These are phyloP conservation scores for Arremon aurantiirostris DNA, from an alignment of 2,797 vertebrate species.

Conservation along the genomic window DNA sequence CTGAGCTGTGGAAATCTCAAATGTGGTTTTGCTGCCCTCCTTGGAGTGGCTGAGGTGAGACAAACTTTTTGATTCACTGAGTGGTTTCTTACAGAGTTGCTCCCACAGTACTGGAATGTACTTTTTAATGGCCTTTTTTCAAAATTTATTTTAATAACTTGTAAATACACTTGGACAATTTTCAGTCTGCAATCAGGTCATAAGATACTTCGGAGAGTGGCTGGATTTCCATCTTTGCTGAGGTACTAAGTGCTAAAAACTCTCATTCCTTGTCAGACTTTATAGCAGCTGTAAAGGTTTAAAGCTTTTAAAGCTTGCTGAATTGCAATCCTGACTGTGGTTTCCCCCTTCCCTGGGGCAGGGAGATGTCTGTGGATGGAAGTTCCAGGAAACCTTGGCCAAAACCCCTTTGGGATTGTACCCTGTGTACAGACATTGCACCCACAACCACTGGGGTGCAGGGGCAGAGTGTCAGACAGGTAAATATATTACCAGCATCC, in stretches of 20 bases:
- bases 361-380: not conserved
- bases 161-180: not conserved
- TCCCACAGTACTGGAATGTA: not conserved
- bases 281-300: not conserved
- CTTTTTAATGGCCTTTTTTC: not conserved
- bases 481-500: not conserved
- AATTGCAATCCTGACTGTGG: not conserved
- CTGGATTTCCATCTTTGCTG: not conserved
- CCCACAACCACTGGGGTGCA: not conserved
- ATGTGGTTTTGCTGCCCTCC: slow-evolving; percentile 2
- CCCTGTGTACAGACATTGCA: not conserved
- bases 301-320: not conserved
- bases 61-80: not conserved
- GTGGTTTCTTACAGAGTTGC: not conserved
- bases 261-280: not conserved
- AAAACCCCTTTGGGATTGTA: not conserved
- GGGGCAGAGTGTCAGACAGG: not conserved
- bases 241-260: not conserved
- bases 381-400: not conserved
- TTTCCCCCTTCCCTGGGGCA: not conserved
- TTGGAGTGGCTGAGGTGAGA: not conserved
- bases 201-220: not conserved
- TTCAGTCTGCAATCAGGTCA: not conserved
- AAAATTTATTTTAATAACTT: not conserved
- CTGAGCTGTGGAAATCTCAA: not conserved